Evolutionary conservation across 1,140 invertebrate species (phyloP).

Genomic region (Zelostemma sp.): DNA sequence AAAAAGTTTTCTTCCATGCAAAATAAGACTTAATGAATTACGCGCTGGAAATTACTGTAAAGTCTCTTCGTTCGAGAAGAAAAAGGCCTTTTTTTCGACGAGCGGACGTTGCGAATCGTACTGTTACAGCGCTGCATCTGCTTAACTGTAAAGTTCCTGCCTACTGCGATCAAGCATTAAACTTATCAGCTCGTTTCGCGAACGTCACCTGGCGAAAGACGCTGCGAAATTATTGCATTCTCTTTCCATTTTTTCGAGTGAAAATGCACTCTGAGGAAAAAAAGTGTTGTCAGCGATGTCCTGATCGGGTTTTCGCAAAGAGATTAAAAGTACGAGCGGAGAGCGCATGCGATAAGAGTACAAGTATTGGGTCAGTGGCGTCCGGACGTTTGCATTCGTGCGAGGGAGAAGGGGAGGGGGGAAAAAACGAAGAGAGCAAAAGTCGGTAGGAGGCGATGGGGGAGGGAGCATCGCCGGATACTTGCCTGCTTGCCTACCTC

Average conservation of each 20-base stretch:
- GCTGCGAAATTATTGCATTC: constrained; percentile 6
- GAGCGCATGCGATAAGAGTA: not conserved
- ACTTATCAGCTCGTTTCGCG: constrained; percentile 37
- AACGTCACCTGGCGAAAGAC: constrained; percentile 47
- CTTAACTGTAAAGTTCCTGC: constrained; percentile 38
- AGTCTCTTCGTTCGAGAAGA: not conserved
- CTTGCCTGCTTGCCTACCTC: constrained; percentile 20
- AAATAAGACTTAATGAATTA: too few relatives aligned
- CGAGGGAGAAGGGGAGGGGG: not conserved
- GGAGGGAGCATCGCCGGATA: constrained; percentile 16
- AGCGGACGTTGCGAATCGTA: constrained; percentile 6
- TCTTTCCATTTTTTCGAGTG: too few relatives aligned
- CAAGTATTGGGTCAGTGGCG: constrained; percentile 10
- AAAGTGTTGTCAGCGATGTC: too few relatives aligned
- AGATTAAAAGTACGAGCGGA: not conserved
- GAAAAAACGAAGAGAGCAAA: constrained; percentile 6
- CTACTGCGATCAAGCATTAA: constrained; percentile 21
- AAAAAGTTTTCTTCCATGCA: too few relatives aligned
- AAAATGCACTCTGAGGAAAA: too few relatives aligned
- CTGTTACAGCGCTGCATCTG: constrained; percentile 25
- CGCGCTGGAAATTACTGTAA: not conserved
- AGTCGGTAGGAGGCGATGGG: not conserved
- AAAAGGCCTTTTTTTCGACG: too few relatives aligned
- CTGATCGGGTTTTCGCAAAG: too few relatives aligned
- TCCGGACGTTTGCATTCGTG: not conserved